These are phyloP conservation scores for Mastigias papua DNA, from an alignment of 30 jellyfish, hydroid and myxozoan genomes.

Conservation along the genomic window DNA sequence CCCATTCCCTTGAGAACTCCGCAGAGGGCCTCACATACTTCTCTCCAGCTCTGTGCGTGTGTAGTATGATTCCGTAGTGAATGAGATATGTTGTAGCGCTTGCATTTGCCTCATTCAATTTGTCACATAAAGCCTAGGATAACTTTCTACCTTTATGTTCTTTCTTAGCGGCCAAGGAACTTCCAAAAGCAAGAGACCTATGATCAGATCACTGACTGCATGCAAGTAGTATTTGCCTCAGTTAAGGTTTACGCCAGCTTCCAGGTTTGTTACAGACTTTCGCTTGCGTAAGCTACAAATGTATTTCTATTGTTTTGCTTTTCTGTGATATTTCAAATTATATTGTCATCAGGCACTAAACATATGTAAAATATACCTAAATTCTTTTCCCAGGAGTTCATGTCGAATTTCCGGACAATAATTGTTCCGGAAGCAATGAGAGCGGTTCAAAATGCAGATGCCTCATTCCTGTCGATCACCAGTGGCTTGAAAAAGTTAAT, in stretches of 20 bases:
- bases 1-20: too few species aligned
- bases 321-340: not conserved
- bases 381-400: conserved; percentile 69
- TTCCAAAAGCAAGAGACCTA: conserved; percentile 59
- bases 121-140: not conserved
- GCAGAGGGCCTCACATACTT: too few species aligned
- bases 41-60: too few species aligned
- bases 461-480: conserved; percentile 59
- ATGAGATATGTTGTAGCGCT: not conserved
- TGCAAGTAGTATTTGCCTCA: conserved; percentile 86
- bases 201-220: conserved; percentile 78
- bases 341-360: not conserved
- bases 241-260: conserved; percentile 81
- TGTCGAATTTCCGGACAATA: conserved; percentile 84
- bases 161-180: conserved; percentile 59
- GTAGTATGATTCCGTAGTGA: too few species aligned
- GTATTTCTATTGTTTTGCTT: not conserved
- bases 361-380: not conserved
- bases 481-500: conserved; percentile 45
- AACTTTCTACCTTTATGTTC: not conserved
- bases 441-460: conserved; percentile 78
- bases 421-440: conserved; percentile 91
- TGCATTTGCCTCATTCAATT: not conserved
- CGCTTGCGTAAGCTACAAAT: not conserved
- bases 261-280: conserved; percentile 43